Base-by-base conservation (phyloP, 1,140 invertebrate genomes). In the Hyles vespertilio region DNA sequence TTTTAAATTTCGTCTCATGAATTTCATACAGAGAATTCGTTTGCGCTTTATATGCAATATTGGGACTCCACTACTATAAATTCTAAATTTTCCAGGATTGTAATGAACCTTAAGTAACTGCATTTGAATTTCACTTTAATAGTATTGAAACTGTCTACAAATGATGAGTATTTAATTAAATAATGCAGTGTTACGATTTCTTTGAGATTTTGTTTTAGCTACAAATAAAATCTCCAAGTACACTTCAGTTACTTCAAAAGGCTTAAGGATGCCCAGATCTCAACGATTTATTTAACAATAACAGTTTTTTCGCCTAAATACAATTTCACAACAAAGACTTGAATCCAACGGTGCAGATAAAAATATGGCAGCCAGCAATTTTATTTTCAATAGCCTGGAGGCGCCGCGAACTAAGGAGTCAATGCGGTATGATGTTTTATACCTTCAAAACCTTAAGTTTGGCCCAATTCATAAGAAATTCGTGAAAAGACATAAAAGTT, bases 311-410 rank as follows among this genome's bases (percentile, higher is more conserved):
- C 50, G 32, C 12, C 51, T 33, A 52, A 57, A 65, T 50, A 45
- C 36, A 63, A 59, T 43, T 55, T 10, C 49, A 62, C 65, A 72
- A 72, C 70, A 77, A 72, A 69, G 66, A 70, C 69, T 71, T 63
- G 57, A 36, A 40, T n/a, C 51, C 59, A 63, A 53, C 44, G 62
- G 53, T 52, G 70, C 68, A 74, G 70, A 76, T 67, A 79, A 78
- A 79, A 80, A 70, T 60, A 58, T 71, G 73, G 73, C 71, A 72
- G 73, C 69, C 70, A 72, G 73, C 69, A 79, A 77, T 85, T 84
- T 85, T 85, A 87, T 85, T 85, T 87, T 81, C 78, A 76, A 83
- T 85, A 79, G 82, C 81, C 82, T 62, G 62, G 73, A 81, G 82
- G 77, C 77, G 65, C 64, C 66, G 67, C 74, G 78, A 80, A 75